Evolutionary conservation across 1,140 invertebrate species (phyloP).

Genomic region (Delia radicum): DNA sequence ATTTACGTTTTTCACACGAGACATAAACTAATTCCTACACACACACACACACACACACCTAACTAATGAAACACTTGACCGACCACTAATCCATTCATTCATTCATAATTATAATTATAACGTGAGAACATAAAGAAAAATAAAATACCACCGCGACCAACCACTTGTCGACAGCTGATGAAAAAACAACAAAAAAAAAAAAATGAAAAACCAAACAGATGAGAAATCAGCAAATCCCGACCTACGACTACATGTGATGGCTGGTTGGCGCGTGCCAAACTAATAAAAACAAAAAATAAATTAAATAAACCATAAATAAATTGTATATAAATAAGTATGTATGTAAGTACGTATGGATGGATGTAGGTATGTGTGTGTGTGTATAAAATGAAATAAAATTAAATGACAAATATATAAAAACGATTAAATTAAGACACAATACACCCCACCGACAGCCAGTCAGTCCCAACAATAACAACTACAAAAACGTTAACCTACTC

Average conservation of each 20-base stretch:
- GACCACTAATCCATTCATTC: neutral
- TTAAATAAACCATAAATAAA: neutral
- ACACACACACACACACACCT: too few species aligned
- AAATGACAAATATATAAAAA: conserved; percentile 17
- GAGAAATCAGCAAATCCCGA: conserved; percentile 22
- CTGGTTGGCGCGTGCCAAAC: conserved; percentile 12
- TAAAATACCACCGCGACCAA: conserved; percentile 3
- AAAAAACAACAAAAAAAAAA: too few species aligned
- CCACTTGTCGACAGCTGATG: neutral
- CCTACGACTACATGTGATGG: conserved; percentile 19
- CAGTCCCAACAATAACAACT: neutral
- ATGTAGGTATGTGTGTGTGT: neutral
- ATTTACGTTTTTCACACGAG: conserved; percentile 22
- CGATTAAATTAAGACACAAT: conserved; percentile 14
- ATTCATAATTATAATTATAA: neutral
- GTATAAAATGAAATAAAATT: neutral
- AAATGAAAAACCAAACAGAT: conserved; percentile 11
- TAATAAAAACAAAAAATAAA: conserved; percentile 11
- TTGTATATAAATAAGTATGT: neutral
- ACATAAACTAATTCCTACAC: neutral
- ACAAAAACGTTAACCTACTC: too few species aligned
- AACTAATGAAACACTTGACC: neutral
- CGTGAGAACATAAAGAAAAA: neutral
- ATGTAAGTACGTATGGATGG: neutral
- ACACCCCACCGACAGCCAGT: neutral